These are phyloP conservation scores for Dugesia japonica DNA, from an alignment of 2,888 invertebrate species.

Conservation along the genomic window DNA sequence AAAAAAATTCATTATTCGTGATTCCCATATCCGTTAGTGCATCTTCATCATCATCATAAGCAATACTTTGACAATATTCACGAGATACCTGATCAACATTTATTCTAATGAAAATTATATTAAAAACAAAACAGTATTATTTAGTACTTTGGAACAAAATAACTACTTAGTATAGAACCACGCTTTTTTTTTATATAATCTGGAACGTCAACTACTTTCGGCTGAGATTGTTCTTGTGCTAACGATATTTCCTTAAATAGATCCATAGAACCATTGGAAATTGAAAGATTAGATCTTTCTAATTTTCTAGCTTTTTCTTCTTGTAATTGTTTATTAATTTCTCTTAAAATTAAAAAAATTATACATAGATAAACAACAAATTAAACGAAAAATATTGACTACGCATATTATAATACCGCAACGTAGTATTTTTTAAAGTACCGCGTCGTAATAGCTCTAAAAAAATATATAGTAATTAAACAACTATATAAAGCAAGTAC, in stretches of 20 bases:
- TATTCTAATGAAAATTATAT: not conserved
- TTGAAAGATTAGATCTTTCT: not conserved
- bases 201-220: not conserved
- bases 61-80: not conserved
- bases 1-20: too few relatives aligned
- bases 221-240: not conserved
- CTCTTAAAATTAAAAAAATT: not conserved
- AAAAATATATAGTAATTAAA: too few relatives aligned
- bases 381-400: too few relatives aligned
- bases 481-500: too few relatives aligned
- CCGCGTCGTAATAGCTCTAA: too few relatives aligned
- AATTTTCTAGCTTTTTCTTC: not conserved
- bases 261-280: not conserved
- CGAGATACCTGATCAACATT: not conserved
- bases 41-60: not conserved
- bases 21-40: not conserved
- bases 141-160: not conserved
- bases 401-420: not conserved
- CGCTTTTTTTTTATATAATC: not conserved
- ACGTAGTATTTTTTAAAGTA: not conserved
- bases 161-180: not conserved
- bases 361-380: not conserved
- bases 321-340: conserved; percentile 14
- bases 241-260: not conserved
- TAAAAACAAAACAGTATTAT: not conserved